Evolutionary conservation across 2,113 vertebrate species (phyloP).

Genomic region (Quiscalus mexicanus): DNA sequence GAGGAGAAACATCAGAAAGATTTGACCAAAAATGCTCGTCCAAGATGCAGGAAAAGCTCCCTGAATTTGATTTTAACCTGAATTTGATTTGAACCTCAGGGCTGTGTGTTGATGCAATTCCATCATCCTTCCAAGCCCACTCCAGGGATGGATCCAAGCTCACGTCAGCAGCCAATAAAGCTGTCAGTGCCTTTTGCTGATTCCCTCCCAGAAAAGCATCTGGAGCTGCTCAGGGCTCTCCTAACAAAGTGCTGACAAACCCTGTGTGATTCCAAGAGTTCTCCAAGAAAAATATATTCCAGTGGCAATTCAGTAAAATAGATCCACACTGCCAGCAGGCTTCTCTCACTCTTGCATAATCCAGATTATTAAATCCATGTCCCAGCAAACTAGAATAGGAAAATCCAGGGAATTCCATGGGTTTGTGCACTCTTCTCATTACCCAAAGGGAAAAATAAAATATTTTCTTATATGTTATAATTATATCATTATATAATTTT

Average conservation of each 20-base stretch:
- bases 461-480: not conserved
- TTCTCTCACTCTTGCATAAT: not conserved
- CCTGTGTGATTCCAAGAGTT: not conserved
- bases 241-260: slow-evolving; percentile 44
- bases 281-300: not conserved
- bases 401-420: not conserved
- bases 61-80: not conserved
- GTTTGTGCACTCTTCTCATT: not conserved
- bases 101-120: not conserved
- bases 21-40: not conserved
- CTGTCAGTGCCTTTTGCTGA: not conserved
- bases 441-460: not conserved
- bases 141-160: not conserved
- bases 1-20: not conserved
- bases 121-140: not conserved
- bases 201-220: slow-evolving; percentile 61
- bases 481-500: no score
- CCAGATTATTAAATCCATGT: not conserved
- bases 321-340: accelerated
- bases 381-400: not conserved
- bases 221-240: slow-evolving; percentile 9
- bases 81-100: not conserved
- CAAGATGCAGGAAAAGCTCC: not conserved
- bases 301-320: not conserved
- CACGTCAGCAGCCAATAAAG: slow-evolving; percentile 34